Base-by-base conservation (phyloP, 2,888 invertebrate genomes). In the Polia nebulosa region DNA sequence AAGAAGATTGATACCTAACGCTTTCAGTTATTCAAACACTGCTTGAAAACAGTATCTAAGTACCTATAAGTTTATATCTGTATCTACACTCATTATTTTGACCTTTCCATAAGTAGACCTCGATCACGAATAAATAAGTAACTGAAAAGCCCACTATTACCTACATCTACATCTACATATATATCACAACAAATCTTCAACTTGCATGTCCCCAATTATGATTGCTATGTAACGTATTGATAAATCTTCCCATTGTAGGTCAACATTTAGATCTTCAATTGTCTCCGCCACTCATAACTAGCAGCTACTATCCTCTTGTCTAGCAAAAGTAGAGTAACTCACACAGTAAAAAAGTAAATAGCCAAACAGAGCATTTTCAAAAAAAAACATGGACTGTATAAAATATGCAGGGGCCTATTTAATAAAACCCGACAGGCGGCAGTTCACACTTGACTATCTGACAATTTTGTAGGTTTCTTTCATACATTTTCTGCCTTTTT, bases 201-300 rank as follows among this genome's bases (percentile, higher is more conserved):
- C 20, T 45, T 45, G n/a, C 5, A 57, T 41, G 56, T 22, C 13
- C 25, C 15, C 29, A 59, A 53, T 74, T 11, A 27, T 32, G 6
- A 57, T 55, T 55, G 57, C 27, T 49, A 41, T 29, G n/a, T 5
- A 45, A 52, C 13, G 8, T 74, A 74, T 74, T 70, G 44, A 53
- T 68, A 44, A 68, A 72, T 80, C 34, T 57, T 66, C 13, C 1
- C 32, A 32, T 32, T 32, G 52, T 52, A 52, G 68, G 47, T 62
- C 52, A 80, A 55, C 62, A 39, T 61, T 36, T 62, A 55, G 65
- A 22, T 63, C 45, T 63, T 32, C 63, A 73, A 29, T 52, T 45
- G 29, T 45, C 36, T 36, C 17, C 9, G 4, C 11, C 34, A 36
- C 29, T 29, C 15, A 60, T n/a, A n/a, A n/a, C n/a, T n/a, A n/a